phyloP scores from a whole-genome alignment of 2,888 invertebrate genomes.

The Dysmachus trigonus region DNA sequence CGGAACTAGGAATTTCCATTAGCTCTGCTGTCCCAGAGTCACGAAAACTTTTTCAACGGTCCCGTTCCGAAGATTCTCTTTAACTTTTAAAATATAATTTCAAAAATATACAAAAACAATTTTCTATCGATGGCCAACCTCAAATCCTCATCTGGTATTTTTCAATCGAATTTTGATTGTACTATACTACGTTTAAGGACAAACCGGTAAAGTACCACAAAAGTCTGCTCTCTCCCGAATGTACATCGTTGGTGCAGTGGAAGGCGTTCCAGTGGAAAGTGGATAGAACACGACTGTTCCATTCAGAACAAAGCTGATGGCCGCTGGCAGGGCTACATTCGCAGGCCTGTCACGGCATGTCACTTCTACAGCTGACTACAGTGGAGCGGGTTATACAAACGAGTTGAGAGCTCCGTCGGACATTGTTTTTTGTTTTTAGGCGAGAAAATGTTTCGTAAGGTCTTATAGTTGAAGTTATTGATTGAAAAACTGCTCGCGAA shows the following conservation, averaged over 20 bases:
- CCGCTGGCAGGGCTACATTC: not conserved
- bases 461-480: not conserved
- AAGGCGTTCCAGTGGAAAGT: not conserved
- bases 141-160: not conserved
- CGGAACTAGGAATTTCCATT: too few relatives aligned
- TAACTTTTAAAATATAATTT: not conserved
- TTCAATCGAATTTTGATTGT: not conserved
- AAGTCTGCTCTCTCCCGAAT: not conserved
- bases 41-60: too few relatives aligned
- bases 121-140: not conserved
- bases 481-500: not conserved
- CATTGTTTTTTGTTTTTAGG: slow-evolving; percentile 23
- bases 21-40: too few relatives aligned
- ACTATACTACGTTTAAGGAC: not conserved
- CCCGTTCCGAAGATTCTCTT: not conserved
- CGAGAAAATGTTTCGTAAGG: slow-evolving; percentile 7
- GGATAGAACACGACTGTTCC: not conserved
- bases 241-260: not conserved
- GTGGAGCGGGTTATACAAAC: slow-evolving; percentile 31
- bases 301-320: not conserved
- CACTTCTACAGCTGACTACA: slow-evolving; percentile 9
- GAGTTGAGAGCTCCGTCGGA: slow-evolving; percentile 4
- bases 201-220: not conserved
- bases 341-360: not conserved
- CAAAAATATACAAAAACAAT: not conserved